A percentile compares a stretch with the other conserved stretches of the same genome.
Evolutionary conservation across 2,888 invertebrate species (phyloP).

Genomic region (Drosophila pegasa): DNA sequence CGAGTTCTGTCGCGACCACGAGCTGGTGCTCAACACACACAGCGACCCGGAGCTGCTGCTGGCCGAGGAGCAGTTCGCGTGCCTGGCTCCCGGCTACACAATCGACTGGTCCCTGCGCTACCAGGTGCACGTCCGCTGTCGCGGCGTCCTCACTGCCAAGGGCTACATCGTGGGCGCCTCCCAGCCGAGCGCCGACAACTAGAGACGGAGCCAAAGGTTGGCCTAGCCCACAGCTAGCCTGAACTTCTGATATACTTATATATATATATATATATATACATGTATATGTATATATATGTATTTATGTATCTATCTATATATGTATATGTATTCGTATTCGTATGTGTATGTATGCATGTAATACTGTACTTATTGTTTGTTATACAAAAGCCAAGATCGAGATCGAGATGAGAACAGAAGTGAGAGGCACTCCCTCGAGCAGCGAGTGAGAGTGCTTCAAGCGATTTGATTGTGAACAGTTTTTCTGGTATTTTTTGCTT

Average conservation of each 20-base stretch:
- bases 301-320: conserved; percentile 29
- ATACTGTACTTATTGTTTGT: conserved; percentile 74
- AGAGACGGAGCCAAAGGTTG: conserved; percentile 9
- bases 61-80: conserved; percentile 86
- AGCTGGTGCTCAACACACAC: conserved; percentile 97
- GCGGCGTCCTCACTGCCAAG: conserved; percentile 95
- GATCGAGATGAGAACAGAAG: conserved; percentile 43
- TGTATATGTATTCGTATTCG: conserved; percentile 27
- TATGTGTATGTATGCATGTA: conserved; percentile 42
- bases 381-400: conserved; percentile 60
- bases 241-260: conserved; percentile 52
- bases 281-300: conserved; percentile 30
- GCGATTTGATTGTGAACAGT: conserved; percentile 64
- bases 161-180: conserved; percentile 90
- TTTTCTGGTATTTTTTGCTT: conserved; percentile 44
- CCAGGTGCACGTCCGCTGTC: conserved; percentile 94
- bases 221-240: conserved; percentile 46
- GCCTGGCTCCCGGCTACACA: conserved; percentile 85
- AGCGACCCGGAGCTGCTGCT: conserved; percentile 91
- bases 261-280: conserved; percentile 22
- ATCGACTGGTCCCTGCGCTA: conserved; percentile 93
- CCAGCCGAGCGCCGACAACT: conserved; percentile 47
- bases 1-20: conserved; percentile 94
- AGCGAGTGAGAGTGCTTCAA: conserved; percentile 32
- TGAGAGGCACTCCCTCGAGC: conserved; percentile 4